These are phyloP conservation scores for Philonicus albiceps DNA, from an alignment of 2,888 invertebrate genomes.

Conservation along the genomic window DNA sequence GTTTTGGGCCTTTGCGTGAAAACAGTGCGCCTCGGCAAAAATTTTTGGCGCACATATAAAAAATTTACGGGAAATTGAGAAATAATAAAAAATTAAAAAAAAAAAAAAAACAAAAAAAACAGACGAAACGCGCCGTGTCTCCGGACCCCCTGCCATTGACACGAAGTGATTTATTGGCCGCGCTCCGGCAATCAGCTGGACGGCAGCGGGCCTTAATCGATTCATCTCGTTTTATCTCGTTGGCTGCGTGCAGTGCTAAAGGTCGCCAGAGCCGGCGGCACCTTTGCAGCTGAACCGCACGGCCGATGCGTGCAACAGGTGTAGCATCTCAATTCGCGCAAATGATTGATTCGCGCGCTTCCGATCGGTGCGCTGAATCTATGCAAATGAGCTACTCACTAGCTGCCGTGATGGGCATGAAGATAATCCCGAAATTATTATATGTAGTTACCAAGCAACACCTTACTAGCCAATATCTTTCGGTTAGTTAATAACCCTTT, in stretches of 20 bases:
- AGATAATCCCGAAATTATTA: not conserved
- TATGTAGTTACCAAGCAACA: not conserved
- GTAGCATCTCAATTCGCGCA: conserved; percentile 25
- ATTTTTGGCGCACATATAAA: not conserved
- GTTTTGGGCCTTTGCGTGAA: not conserved
- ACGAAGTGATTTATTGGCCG: conserved; percentile 36
- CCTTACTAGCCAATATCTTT: not conserved
- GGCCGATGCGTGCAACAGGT: conserved; percentile 17
- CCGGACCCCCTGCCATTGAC: conserved; percentile 33
- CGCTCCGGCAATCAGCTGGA: conserved; percentile 24
- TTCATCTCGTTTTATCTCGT: not conserved
- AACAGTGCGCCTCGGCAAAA: not conserved
- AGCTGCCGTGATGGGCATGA: not conserved
- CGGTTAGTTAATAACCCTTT: not conserved
- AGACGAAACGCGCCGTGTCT: not conserved
- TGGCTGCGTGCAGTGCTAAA: not conserved
- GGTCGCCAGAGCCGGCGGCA: not conserved
- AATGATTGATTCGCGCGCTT: not conserved
- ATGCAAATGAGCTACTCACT: not conserved
- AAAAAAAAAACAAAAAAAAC: too few relatives aligned
- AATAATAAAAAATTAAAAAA: conserved; percentile 2
- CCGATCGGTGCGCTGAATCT: not conserved
- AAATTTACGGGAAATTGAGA: not conserved
- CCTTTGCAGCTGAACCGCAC: not conserved
- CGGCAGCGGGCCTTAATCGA: conserved; percentile 11